Base-by-base conservation (phyloP, 2,113 vertebrate genomes). In the Tursiops truncatus region DNA sequence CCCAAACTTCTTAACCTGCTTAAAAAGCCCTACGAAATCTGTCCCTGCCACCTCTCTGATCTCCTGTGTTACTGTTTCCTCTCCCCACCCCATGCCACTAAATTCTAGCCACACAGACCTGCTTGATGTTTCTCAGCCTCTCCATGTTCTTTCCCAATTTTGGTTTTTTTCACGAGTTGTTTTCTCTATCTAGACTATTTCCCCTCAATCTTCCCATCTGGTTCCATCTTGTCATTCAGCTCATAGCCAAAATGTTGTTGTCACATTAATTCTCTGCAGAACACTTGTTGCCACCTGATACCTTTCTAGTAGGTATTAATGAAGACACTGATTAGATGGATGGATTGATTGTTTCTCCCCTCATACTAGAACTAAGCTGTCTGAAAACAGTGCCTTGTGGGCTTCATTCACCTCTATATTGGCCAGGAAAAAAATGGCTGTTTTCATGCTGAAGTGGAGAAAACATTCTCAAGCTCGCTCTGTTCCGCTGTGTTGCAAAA, bases 51-150 rank as follows among this genome's bases (percentile, higher is more conserved):
- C 38, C 62, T 83, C 17, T 28, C 74, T 84, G 7, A 38, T 13
- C 5, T 47, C 4, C 17, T 17, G 23, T 62, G 28, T 70, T 60
- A 26, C 6, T 36, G 31, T 47, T 33, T 5, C 31, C 10, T 20
- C 8, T 71, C 60, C 31, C 2, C 2, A 36, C 0, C 8, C n/a
- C 7, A 12, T 0, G 2, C 5, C 8, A 50, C 60, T 60, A 44
- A 65, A 86, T 74, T 82, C 53, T 89, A 25, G 13, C 2, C 10
- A 31, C 20, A 13, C 0, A 41, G 47, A 70, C 31, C 6, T 13
- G 0, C 18, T 25, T 63, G 28, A 0, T 28, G n/a, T 50, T 82
- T 21, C 31, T 88, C 23, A 82, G 5, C 67, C 1, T 74, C 65
- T 56, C 18, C 5, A 14, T 20, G 6, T 79, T 25, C 23, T 68